Evolutionary conservation across 2,888 invertebrate genomes (phyloP).

Genomic region (Fragum fragum): DNA sequence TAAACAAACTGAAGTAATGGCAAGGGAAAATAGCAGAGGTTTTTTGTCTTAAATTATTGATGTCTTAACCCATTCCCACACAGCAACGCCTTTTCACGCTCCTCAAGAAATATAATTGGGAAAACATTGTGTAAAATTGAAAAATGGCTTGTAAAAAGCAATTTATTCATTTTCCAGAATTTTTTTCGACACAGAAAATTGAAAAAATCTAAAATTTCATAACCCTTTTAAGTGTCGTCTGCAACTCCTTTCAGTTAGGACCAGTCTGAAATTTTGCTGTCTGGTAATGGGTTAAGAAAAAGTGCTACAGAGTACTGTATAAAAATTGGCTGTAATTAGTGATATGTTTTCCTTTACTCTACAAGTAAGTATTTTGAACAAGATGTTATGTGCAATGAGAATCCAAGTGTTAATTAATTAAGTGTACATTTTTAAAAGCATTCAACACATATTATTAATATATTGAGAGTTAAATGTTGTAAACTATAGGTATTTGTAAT

Average conservation of each 20-base stretch:
- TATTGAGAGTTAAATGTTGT: constrained; percentile 49
- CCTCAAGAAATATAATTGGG: too few relatives aligned
- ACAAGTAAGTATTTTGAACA: constrained; percentile 41
- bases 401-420: constrained; percentile 49
- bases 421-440: constrained; percentile 29
- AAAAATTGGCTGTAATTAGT: background rate
- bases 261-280: too few relatives aligned
- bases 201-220: too few relatives aligned
- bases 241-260: too few relatives aligned
- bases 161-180: too few relatives aligned
- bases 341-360: constrained; percentile 2
- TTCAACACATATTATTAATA: constrained; percentile 46
- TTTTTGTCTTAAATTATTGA: background rate
- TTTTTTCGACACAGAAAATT: too few relatives aligned
- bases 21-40: background rate
- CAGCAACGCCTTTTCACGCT: too few relatives aligned
- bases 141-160: background rate
- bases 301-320: background rate
- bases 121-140: too few relatives aligned
- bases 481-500: constrained; percentile 41
- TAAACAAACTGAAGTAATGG: background rate
- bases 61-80: too few relatives aligned
- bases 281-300: too few relatives aligned
- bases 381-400: constrained; percentile 55
- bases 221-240: too few relatives aligned